Conservation (phyloP, 2,888 invertebrate species). For the Tipula lateralis region DNA sequence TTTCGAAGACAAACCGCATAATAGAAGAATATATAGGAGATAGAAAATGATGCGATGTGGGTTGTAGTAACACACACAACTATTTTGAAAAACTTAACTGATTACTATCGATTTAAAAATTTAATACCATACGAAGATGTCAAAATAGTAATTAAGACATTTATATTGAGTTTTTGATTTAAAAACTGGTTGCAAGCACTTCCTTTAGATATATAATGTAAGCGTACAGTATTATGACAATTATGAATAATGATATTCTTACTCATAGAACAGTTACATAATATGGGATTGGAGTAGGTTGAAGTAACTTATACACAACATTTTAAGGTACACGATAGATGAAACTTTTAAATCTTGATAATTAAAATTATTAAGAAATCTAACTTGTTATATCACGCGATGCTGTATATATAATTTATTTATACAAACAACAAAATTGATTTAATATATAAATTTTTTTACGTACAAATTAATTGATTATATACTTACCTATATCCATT, state of each 20-base stretch:
- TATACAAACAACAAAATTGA: neutral
- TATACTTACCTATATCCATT: neutral
- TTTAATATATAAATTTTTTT: neutral
- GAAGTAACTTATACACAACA: neutral
- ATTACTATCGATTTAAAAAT: neutral
- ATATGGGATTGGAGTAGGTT: neutral
- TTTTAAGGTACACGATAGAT: slow-evolving; percentile 11
- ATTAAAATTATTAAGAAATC: neutral
- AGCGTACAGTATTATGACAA: neutral
- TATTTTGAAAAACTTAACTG: neutral
- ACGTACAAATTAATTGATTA: neutral
- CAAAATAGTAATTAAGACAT: slow-evolving; percentile 11
- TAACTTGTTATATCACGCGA: slow-evolving; percentile 19
- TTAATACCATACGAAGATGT: neutral
- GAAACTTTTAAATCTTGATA: slow-evolving; percentile 9
- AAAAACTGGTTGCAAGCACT: neutral
- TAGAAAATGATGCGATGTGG: neutral
- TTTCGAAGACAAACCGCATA: neutral
- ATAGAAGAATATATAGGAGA: neutral
- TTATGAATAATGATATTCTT: neutral
- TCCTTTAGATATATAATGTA: neutral
- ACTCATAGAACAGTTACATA: slow-evolving; percentile 24
- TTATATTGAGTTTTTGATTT: slow-evolving; percentile 19
- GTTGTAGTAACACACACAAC: neutral
- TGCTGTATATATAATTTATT: neutral